A percentile compares a stretch with the other conserved stretches of the same genome.
Conservation (phyloP, 2,888 invertebrate genomes). For the Drosophila robusta region DNA sequence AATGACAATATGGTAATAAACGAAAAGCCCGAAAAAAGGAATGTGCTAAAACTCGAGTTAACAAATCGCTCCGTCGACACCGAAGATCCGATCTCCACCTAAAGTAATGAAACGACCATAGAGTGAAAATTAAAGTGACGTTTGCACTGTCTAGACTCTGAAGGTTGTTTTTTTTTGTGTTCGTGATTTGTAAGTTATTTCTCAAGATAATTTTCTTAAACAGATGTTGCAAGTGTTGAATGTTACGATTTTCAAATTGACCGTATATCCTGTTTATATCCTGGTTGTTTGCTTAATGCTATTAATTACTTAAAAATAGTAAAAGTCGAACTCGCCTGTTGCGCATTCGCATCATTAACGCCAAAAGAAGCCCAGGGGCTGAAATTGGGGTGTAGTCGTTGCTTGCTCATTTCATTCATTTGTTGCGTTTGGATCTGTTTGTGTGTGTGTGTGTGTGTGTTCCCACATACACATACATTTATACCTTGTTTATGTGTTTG, state of each 20-base stretch:
- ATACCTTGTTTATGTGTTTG: background rate
- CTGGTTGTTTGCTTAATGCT: constrained; percentile 20
- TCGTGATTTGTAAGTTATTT: constrained; percentile 45
- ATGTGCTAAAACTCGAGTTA: constrained; percentile 13
- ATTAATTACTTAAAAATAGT: constrained; percentile 46
- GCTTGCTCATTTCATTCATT: constrained; percentile 70
- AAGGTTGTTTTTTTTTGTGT: constrained; percentile 39
- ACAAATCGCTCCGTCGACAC: constrained; percentile 27
- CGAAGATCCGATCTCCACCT: constrained; percentile 56
- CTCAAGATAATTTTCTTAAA: constrained; percentile 19
- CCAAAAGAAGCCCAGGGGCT: constrained; percentile 22
- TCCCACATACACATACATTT: constrained; percentile 21
- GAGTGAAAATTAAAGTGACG: constrained; percentile 65
- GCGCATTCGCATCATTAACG: constrained; percentile 55
- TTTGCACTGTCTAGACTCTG: constrained; percentile 54
- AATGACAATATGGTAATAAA: constrained; percentile 29
- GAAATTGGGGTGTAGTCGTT: constrained; percentile 68
- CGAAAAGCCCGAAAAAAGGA: constrained; percentile 3
- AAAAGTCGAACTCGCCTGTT: constrained; percentile 65
- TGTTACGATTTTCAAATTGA: constrained; percentile 49
- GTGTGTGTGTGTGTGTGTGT: constrained; percentile 12
- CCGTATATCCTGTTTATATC: constrained; percentile 40
- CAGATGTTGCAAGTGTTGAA: constrained; percentile 7
- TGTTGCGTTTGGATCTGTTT: constrained; percentile 60
- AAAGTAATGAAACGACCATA: constrained; percentile 59